These are phyloP conservation scores for Heliconius charithonia DNA, from an alignment of 2,888 invertebrate genomes.

Conservation along the genomic window DNA sequence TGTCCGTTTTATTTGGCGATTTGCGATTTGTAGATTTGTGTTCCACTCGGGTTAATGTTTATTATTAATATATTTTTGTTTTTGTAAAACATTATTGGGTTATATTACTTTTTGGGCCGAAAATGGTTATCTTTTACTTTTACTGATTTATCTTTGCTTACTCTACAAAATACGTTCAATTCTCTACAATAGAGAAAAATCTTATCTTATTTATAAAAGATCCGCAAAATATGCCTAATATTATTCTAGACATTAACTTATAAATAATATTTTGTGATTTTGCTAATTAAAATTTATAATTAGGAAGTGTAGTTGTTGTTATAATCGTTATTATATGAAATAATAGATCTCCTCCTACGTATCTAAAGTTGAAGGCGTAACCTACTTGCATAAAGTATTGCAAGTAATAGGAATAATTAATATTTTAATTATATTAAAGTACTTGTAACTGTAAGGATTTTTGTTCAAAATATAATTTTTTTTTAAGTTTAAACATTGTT, in stretches of 20 bases:
- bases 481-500: no score
- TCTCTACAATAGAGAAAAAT: no score
- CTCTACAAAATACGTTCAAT: not conserved
- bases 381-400: conserved; percentile 14
- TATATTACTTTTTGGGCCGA: no score
- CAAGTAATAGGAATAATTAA: conserved; percentile 4
- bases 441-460: not conserved
- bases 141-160: not conserved
- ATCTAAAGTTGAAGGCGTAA: conserved; percentile 8
- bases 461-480: no score
- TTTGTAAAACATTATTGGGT: no score
- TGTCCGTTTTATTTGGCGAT: no score
- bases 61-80: not conserved
- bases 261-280: not conserved
- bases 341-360: conserved; percentile 11
- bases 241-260: no score
- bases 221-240: no score
- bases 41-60: not conserved
- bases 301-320: not conserved
- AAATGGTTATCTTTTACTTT: no score
- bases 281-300: not conserved
- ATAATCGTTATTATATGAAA: conserved; percentile 4
- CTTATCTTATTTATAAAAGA: no score
- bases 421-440: not conserved
- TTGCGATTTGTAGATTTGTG: not conserved